Base-by-base conservation (phyloP, 2,113 vertebrate genomes). In the Epinephelus moara region DNA sequence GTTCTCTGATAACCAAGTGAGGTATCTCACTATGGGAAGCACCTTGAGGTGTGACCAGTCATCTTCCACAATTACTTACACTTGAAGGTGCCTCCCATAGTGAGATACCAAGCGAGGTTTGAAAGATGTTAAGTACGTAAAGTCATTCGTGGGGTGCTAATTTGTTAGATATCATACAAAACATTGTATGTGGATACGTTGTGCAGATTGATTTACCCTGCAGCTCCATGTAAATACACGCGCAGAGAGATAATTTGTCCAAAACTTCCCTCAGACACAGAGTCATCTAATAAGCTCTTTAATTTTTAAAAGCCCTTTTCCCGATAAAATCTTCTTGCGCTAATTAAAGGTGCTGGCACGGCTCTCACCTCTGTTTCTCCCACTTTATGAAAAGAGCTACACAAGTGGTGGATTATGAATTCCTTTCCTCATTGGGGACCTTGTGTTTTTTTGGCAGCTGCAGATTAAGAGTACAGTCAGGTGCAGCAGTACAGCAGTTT, bases 361-460 rank as follows among this genome's bases (percentile, higher is more conserved):
- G 11, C 70, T 73, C 70, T 84, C 66, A 18, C 23, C 15, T 4
- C 42, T 30, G 27, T 25, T 60, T 45, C 47, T 59, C 40, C 67
- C 14, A 40, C 70, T 49, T 74, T 42, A 59, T 55, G 12, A 60
- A 42, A 81, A 77, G 47, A 85, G 57, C 80, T 17, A 37, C 59
- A 73, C 42, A 76, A 45, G 61, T 4, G 17, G 55, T 66, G 59
- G 81, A 87, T 89, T 84, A 83, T 70, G 47, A 81, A 86, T 85
- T 59, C 62, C 49, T 81, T 59, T 71, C 21, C 13, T 50, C 27
- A 25, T 27, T 67, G 72, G 53, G 70, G 40, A 49, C 50, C 23
- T 12, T 74, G 50, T 62, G 30, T 70, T 40, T 47, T 47, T 78
- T 61, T 77, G 23, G 75, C 80, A 78, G 66, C 55, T 47, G 50